These are phyloP conservation scores for Thecocarcelia acutangulata DNA, from an alignment of 2,888 invertebrate genomes.

Conservation along the genomic window DNA sequence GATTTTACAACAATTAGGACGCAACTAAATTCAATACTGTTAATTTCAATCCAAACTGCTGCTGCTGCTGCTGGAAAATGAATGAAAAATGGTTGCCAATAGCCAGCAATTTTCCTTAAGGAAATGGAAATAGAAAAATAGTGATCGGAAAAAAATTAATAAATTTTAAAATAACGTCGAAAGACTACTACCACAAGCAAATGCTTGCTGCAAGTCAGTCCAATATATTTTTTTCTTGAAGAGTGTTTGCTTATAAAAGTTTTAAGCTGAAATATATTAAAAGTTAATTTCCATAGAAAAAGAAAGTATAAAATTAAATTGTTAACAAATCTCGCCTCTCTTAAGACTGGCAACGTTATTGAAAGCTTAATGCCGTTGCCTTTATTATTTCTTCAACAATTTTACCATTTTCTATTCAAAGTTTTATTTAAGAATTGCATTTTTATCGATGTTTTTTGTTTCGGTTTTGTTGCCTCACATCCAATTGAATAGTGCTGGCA, in stretches of 20 bases:
- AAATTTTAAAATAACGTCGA: neutral
- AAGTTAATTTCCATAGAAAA: neutral
- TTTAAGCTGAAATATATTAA: slow-evolving; percentile 7
- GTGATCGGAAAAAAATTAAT: neutral
- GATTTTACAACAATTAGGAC: slow-evolving; percentile 42
- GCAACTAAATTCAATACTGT: slow-evolving; percentile 30
- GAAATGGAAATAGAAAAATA: neutral
- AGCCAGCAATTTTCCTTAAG: neutral
- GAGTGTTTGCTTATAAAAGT: neutral
- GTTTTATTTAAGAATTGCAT: slow-evolving; percentile 33
- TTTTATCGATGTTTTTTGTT: slow-evolving; percentile 32
- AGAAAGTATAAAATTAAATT: neutral
- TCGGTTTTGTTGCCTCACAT: slow-evolving; percentile 8
- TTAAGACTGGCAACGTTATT: too few species aligned
- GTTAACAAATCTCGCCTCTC: slow-evolving; percentile 12
- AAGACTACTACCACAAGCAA: slow-evolving; percentile 17
- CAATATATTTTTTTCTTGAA: neutral
- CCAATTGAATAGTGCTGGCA: slow-evolving; percentile 1
- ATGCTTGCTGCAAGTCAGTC: neutral
- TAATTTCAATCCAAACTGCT: neutral
- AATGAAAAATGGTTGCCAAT: neutral
- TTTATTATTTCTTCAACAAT: slow-evolving; percentile 19
- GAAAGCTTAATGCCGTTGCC: too few species aligned
- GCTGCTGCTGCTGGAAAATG: neutral
- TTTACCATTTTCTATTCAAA: slow-evolving; percentile 8